Evolutionary conservation across 1,140 invertebrate genomes (phyloP).

Genomic region (Tenebrio molitor): DNA sequence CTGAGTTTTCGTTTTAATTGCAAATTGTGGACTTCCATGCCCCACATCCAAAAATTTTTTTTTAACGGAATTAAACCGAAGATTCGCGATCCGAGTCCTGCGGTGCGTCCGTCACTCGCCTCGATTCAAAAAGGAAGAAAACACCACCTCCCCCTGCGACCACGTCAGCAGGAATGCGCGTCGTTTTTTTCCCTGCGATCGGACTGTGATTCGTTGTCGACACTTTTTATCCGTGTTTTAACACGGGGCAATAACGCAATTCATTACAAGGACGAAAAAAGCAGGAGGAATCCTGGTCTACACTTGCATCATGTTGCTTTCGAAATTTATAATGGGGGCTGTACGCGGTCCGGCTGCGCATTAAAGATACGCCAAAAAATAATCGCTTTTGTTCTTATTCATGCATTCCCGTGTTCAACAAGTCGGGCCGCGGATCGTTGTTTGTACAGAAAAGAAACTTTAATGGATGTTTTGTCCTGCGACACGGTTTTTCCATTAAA

Average conservation of each 20-base stretch:
- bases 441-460: conserved; percentile 38
- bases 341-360: conserved; percentile 26
- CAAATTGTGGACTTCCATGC: no score
- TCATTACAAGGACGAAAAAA: conserved; percentile 23
- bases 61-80: no score
- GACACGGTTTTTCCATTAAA: conserved; percentile 30
- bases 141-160: conserved; percentile 12
- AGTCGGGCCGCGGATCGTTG: conserved; percentile 13
- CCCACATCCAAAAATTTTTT: no score
- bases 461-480: conserved; percentile 36
- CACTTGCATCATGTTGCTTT: conserved; percentile 37
- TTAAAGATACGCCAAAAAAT: conserved; percentile 27
- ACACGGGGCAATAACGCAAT: conserved; percentile 40
- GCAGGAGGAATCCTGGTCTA: conserved; percentile 7
- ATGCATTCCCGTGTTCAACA: conserved; percentile 42
- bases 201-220: conserved; percentile 13
- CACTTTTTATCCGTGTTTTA: conserved; percentile 33
- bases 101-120: conserved; percentile 4
- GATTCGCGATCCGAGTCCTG: no score
- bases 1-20: no score
- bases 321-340: conserved; percentile 16
- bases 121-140: not conserved
- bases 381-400: conserved; percentile 48
- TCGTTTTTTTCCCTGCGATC: not conserved
- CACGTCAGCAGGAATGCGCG: not conserved